Evolutionary conservation across 2,113 vertebrate genomes (phyloP), one percentile per base, ranked within the genome.

Genomic region (Lepisosteus oculatus): DNA sequence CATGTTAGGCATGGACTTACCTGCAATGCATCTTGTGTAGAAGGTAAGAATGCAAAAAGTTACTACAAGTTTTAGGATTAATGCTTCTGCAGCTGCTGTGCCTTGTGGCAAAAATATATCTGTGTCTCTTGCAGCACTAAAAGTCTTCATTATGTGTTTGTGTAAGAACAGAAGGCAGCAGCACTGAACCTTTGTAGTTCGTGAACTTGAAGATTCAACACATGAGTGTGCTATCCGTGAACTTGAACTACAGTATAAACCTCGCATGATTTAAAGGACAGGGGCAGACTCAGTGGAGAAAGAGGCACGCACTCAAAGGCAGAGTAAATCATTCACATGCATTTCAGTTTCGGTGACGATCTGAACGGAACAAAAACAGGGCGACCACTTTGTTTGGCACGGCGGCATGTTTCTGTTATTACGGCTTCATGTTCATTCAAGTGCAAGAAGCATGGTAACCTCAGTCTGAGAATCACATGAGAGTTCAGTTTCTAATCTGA

Each of bases 11-110:
- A 81, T 83, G 84, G 84, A 89, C 65, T 70, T 65, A 79, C 73
- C 77, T 83, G 78, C 79, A 69, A 64, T 73, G 69, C 76, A 76
- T 85, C 77, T 77, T 79, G 72, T 67, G 79, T 64, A 0, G 62
- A 86, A 84, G 91, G 94, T 95, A 86, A 93, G 92, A 76, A 76
- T 61, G 64, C 72, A 65, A 55, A 9, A 75, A 51, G 45, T 75
- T 77, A 6, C 3, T 51, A 67, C 55, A 70, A 64, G 51, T 9
- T 75, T 65, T 56, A 57, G 6, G 45, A 67, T 29, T 8, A 61
- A 8, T 3, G 12, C 42, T 51, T 6, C 41, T 56, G 11, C 43
- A 44, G 29, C 14, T n/a, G 45, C 9, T 44, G 41, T 13, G 43
- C 41, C 8, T 74, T 43, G 12, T 56, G 54, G 57, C 9, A 63